These are phyloP conservation scores for Neolamprologus ventralis DNA, from an alignment of 2,113 vertebrate species.

Conservation along the genomic window DNA sequence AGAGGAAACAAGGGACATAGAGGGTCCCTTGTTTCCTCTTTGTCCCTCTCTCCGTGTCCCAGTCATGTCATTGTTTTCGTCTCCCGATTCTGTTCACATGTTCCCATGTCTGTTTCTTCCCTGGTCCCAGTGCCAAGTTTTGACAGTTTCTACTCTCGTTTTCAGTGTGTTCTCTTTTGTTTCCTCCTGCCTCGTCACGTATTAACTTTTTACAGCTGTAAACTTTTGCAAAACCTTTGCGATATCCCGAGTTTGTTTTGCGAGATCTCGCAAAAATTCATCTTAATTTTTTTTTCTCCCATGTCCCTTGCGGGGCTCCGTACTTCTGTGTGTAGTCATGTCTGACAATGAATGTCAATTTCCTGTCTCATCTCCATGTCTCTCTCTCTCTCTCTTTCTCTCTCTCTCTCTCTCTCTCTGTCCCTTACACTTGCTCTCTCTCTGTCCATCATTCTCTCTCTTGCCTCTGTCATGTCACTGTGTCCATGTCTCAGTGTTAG, in stretches of 20 bases:
- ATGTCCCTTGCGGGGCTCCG: too few species aligned
- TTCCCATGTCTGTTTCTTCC: background rate
- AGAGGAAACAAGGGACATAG: too few species aligned
- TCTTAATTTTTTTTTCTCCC: too few species aligned
- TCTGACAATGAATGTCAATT: background rate
- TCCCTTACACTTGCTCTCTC: too few species aligned
- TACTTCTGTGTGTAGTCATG: background rate
- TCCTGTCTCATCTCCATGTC: too few species aligned
- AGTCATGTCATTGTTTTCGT: background rate
- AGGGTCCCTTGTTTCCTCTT: background rate
- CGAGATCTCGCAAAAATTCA: too few species aligned
- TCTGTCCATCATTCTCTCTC: too few species aligned
- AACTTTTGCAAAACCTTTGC: too few species aligned
- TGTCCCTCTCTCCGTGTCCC: background rate
- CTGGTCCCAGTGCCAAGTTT: background rate
- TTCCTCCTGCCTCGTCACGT: accelerated
- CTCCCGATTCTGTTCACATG: accelerated
- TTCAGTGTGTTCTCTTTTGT: background rate
- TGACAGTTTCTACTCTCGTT: background rate
- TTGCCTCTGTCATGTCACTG: background rate
- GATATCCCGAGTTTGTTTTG: too few species aligned
- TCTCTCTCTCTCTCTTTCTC: too few species aligned
- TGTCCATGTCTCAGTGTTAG: background rate
- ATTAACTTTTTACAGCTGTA: background rate
- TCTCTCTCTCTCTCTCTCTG: too few species aligned